phyloP scores from a whole-genome alignment of 2,888 invertebrate species.

The Acrobasis repandana region DNA sequence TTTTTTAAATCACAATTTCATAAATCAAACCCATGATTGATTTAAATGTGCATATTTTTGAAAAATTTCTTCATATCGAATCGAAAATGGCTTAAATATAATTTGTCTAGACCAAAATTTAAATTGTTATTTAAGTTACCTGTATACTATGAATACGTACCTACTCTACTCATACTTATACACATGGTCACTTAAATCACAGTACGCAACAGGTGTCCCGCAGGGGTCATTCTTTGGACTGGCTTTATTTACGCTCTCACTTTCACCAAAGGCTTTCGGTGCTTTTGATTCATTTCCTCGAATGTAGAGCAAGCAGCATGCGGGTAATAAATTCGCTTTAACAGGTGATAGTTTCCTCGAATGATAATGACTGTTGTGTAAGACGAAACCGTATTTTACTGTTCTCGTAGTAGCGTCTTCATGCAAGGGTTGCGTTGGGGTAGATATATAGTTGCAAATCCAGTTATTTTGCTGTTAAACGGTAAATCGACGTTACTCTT shows the following conservation, averaged over 20 bases:
- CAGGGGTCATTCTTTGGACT: slow-evolving; percentile 56
- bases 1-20: no score
- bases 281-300: slow-evolving; percentile 36
- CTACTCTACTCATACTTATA: slow-evolving; percentile 1
- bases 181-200: slow-evolving; percentile 25
- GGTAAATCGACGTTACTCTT: neutral
- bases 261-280: slow-evolving; percentile 61
- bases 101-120: no score
- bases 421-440: slow-evolving; percentile 5
- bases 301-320: slow-evolving; percentile 28
- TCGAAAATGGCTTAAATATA: no score
- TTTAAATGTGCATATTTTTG: no score
- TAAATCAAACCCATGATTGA: no score
- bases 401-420: slow-evolving; percentile 1
- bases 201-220: slow-evolving; percentile 52
- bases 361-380: slow-evolving; percentile 17
- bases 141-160: no score
- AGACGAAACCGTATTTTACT: slow-evolving; percentile 5
- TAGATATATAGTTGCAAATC: neutral
- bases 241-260: slow-evolving; percentile 65
- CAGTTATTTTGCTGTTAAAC: slow-evolving; percentile 8
- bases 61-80: no score
- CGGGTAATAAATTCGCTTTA: slow-evolving; percentile 21
- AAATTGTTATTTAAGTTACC: no score
- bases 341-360: slow-evolving; percentile 11